A percentile compares a stretch with the other conserved stretches of the same genome.
Evolutionary conservation across 2,888 invertebrate species (phyloP).

Genomic region (Ectemnius continuus): DNA sequence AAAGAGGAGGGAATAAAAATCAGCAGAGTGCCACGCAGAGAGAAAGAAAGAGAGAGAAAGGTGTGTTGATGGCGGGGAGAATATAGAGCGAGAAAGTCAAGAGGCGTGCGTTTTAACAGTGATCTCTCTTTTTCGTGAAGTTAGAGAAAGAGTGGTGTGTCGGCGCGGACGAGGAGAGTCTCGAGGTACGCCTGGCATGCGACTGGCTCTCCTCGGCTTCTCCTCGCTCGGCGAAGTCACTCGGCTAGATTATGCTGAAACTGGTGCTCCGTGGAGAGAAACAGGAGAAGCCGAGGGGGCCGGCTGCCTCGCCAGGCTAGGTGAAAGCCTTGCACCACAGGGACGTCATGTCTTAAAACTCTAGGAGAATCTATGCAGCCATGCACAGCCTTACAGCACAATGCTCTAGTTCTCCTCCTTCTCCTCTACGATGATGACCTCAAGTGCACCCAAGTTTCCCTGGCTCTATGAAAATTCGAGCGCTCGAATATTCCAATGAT

Average conservation of each 20-base stretch:
- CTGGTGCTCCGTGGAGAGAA: slow-evolving; percentile 55
- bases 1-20: too few relatives aligned
- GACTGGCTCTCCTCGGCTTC: slow-evolving; percentile 21
- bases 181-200: slow-evolving; percentile 46
- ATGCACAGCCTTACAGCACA: slow-evolving; percentile 9
- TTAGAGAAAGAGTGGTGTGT: slow-evolving; percentile 1
- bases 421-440: too few relatives aligned
- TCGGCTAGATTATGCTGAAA: slow-evolving; percentile 63
- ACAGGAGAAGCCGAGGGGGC: slow-evolving; percentile 40
- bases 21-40: too few relatives aligned
- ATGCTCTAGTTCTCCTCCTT: too few relatives aligned
- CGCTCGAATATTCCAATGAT: too few relatives aligned
- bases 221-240: slow-evolving; percentile 51
- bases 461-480: too few relatives aligned
- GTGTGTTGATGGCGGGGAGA: too few relatives aligned
- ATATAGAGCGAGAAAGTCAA: too few relatives aligned
- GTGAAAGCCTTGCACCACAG: slow-evolving; percentile 64
- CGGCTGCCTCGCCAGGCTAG: slow-evolving; percentile 54
- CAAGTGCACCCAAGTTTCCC: too few relatives aligned
- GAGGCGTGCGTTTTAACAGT: neutral
- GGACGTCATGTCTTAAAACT: slow-evolving; percentile 55
- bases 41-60: too few relatives aligned
- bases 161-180: slow-evolving; percentile 2
- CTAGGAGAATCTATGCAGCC: slow-evolving; percentile 49
- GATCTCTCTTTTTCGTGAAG: slow-evolving; percentile 4